Evolutionary conservation across 2,797 vertebrate species (phyloP), one percentile per base, ranked within the genome.

Genomic region (Sciurus carolinensis): DNA sequence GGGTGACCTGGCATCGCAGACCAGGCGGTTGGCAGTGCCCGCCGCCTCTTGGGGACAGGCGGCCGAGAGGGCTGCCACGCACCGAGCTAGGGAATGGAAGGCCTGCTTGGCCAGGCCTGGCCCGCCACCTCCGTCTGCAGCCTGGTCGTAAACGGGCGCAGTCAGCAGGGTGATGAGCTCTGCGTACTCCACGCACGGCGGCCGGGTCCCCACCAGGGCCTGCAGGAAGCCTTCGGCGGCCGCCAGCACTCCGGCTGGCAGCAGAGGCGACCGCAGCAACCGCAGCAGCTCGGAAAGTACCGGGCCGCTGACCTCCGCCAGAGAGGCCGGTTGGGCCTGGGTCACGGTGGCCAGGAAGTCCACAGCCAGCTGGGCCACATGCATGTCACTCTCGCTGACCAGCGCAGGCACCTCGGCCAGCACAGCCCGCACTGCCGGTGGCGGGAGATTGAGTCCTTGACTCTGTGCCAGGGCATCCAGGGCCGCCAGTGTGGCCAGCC

Each of bases 331-430:
- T 96, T 99, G 99, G 69, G 98, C 98, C 62, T 98, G 98, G 80
- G 99, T 98, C 98, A 99, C 95, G 0, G 99, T 99, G 0, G 99
- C 99, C 7, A 99, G 98, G 97, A 99, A 98, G 36, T 93, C 71
- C 81, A 99, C 94, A 15, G 99, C 99, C 83, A 99, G 98, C 98
- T 99, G 98, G 47, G 99, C 99, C 42, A 99, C 98, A 0, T 99
- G 99, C 99, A 99, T 99, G 98, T 99, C 99, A 0, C 96, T 99
- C 98, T 99, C 99, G 0, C 98, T 99, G 95, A 99, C 99, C 93
- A 99, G 97, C n/a, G 98, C 91, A 0, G 99, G 99, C 28, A 99
- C 98, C 98, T 99, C 99, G 0, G 91, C 98, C 64, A 99, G 98
- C 22, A 99, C 98, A 0, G 99, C 98, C 87, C 99, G 99, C 52